Percentiles rank a stretch among this genome's conserved stretches.
phyloP scores from a whole-genome alignment of 2,113 vertebrate species.

The Osmerus eperlanus region DNA sequence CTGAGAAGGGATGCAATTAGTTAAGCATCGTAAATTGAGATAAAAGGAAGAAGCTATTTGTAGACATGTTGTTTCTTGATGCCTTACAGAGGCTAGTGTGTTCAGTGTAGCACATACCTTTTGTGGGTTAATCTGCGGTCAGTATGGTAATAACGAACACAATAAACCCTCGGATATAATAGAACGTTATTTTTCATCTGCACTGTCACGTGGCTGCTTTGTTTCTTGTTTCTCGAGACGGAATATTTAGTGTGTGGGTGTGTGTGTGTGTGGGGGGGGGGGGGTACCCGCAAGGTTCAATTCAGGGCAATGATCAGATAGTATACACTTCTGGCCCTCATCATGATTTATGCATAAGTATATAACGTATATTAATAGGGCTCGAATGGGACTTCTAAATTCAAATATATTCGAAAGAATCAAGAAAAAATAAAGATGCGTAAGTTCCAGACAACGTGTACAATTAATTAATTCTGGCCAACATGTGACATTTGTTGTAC shows the following conservation, averaged over 20 bases:
- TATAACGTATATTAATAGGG: too few relatives aligned
- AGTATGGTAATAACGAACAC: slow-evolving; percentile 78
- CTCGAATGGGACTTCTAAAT: too few relatives aligned
- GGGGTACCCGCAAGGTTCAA: slow-evolving; percentile 27
- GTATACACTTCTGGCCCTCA: too few relatives aligned
- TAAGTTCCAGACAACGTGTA: too few relatives aligned
- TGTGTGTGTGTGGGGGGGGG: not conserved
- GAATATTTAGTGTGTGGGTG: slow-evolving; percentile 29
- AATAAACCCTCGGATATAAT: slow-evolving; percentile 81
- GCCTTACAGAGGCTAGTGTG: not conserved
- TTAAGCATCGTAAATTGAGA: too few relatives aligned
- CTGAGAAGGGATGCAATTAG: too few relatives aligned
- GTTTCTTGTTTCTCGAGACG: slow-evolving; percentile 45
- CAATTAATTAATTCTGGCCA: too few relatives aligned
- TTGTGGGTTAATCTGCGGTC: slow-evolving; percentile 80
- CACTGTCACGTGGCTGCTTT: slow-evolving; percentile 79
- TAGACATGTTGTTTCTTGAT: not conserved
- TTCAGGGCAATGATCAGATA: slow-evolving; percentile 4
- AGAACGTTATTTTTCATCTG: slow-evolving; percentile 76
- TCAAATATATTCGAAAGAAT: too few relatives aligned
- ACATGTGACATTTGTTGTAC: not conserved
- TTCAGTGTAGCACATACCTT: not conserved
- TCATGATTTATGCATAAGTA: too few relatives aligned
- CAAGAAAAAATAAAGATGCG: too few relatives aligned
- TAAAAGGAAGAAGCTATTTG: not conserved